A percentile compares a stretch with the other conserved stretches of the same genome.
These are phyloP conservation scores for Watsonalla binaria DNA, from an alignment of 2,888 invertebrate species.

Conservation along the genomic window DNA sequence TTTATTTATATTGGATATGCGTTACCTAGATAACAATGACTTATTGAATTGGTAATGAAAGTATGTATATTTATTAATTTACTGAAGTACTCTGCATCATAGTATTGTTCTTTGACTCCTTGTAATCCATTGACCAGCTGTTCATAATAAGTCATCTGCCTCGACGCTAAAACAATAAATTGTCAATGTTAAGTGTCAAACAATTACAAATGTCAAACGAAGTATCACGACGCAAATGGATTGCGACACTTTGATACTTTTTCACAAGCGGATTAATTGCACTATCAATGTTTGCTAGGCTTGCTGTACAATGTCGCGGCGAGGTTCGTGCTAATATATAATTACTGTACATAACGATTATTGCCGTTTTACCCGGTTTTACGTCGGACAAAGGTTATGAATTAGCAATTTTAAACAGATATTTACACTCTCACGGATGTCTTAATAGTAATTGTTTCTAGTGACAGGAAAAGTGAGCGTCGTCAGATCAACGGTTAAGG, in stretches of 20 bases:
- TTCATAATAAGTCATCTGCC: no score
- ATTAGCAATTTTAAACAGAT: slow-evolving; percentile 53
- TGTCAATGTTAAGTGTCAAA: not conserved
- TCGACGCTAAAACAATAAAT: no score
- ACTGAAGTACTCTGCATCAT: no score
- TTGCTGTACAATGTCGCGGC: not conserved
- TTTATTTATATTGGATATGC: no score
- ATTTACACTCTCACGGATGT: slow-evolving; percentile 40
- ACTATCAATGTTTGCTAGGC: not conserved
- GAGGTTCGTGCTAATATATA: slow-evolving; percentile 38
- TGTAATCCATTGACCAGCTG: no score
- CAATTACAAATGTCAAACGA: not conserved
- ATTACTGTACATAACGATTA: slow-evolving; percentile 34
- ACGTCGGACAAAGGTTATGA: slow-evolving; percentile 27
- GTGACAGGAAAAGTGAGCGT: slow-evolving; percentile 53
- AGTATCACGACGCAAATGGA: not conserved
- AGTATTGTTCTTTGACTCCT: no score
- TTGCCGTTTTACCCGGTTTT: slow-evolving; percentile 19
- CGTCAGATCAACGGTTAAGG: slow-evolving; percentile 4
- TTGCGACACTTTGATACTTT: not conserved
- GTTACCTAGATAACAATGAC: no score
- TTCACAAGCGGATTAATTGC: not conserved
- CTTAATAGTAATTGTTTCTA: slow-evolving; percentile 43
- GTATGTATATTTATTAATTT: no score
- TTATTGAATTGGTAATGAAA: no score